Conservation (phyloP, 2,888 invertebrate species). For the Neelides folsomi region DNA sequence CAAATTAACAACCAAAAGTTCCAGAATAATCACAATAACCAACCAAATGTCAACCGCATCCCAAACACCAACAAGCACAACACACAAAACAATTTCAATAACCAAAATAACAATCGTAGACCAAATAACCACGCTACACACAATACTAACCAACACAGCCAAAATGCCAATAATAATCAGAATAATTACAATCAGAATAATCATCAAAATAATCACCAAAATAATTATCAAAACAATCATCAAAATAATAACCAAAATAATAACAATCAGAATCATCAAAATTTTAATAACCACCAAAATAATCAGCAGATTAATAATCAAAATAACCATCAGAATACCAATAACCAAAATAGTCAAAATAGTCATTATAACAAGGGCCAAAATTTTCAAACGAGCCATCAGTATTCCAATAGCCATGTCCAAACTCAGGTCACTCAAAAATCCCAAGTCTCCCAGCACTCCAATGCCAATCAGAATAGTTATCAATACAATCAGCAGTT, state of each 20-base stretch:
- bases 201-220: neutral
- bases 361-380: no score
- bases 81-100: slow-evolving; percentile 10
- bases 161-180: neutral
- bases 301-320: no score
- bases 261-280: neutral
- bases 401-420: no score
- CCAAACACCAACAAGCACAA: slow-evolving; percentile 5
- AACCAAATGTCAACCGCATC: neutral
- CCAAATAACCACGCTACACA: neutral
- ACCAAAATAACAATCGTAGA: slow-evolving; percentile 3
- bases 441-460: no score
- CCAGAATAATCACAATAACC: slow-evolving; percentile 2
- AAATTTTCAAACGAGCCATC: no score
- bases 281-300: neutral
- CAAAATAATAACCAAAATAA: neutral
- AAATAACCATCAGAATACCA: no score
- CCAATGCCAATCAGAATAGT: no score
- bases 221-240: neutral
- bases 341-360: no score
- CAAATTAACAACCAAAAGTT: slow-evolving; percentile 9
- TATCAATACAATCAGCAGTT: no score
- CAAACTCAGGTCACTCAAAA: no score
- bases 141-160: neutral
- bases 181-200: neutral